Evolutionary conservation across 2,888 invertebrate species (phyloP).

Genomic region (Drosophila recens): DNA sequence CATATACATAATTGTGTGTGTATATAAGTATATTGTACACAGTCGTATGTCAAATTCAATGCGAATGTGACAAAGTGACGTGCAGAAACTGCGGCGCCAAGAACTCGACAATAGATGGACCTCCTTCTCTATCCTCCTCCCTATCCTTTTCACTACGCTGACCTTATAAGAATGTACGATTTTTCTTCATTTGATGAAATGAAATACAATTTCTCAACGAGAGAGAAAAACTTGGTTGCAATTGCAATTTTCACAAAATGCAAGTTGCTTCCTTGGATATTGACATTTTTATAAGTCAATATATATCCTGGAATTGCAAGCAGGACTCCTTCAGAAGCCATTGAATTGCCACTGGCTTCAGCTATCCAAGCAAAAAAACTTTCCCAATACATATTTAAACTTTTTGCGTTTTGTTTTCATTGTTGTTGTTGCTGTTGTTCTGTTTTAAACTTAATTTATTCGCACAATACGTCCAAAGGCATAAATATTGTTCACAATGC

Average conservation of each 20-base stretch:
- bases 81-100: constrained; percentile 57
- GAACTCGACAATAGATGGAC: constrained; percentile 52
- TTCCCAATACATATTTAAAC: constrained; percentile 57
- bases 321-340: constrained; percentile 17
- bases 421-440: constrained; percentile 2
- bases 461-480: constrained; percentile 45
- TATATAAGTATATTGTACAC: not conserved
- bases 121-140: not conserved
- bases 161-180: constrained; percentile 78
- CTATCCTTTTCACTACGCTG: constrained; percentile 37
- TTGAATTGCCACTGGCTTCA: constrained; percentile 26
- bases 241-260: constrained; percentile 66
- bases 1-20: constrained; percentile 7
- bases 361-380: constrained; percentile 46
- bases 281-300: constrained; percentile 81
- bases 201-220: constrained; percentile 78
- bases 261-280: constrained; percentile 59
- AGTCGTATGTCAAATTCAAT: constrained; percentile 73
- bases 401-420: constrained; percentile 24
- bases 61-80: constrained; percentile 67
- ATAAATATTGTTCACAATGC: constrained; percentile 54
- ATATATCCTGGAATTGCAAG: constrained; percentile 63
- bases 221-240: constrained; percentile 67
- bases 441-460: constrained; percentile 67
- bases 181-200: constrained; percentile 81